Evolutionary conservation across 53 echinoderm and acorn worm genomes (phyloP).

Genomic region (Actinopyga echinites): DNA sequence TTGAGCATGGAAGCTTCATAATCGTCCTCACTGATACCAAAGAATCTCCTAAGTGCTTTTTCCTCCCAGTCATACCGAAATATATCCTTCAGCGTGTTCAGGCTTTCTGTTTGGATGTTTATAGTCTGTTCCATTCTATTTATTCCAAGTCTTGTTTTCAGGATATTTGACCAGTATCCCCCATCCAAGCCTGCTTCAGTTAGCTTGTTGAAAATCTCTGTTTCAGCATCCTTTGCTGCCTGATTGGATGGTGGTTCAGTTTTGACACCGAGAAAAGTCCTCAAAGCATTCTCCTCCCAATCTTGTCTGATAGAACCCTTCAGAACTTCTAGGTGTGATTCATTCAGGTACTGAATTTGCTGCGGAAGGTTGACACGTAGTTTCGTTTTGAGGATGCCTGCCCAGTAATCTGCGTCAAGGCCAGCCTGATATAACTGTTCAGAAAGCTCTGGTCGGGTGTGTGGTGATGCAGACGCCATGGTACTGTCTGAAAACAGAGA

Average conservation of each 20-base stretch:
- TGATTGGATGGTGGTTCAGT: neutral
- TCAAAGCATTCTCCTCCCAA: conserved; percentile 21
- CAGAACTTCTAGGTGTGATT: neutral
- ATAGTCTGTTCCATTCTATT: conserved; percentile 5
- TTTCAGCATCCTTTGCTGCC: neutral
- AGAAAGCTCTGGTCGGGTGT: conserved; percentile 11
- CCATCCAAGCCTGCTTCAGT: conserved; percentile 6
- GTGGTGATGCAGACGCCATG: neutral
- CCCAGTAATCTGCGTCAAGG: conserved; percentile 20
- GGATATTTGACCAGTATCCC: conserved; percentile 23
- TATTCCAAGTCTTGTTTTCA: conserved; percentile 27
- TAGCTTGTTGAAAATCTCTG: conserved; percentile 2
- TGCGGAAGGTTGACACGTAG: neutral
- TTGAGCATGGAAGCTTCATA: neutral
- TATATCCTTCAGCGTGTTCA: conserved; percentile 2
- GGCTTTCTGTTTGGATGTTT: neutral
- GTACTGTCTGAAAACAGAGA: neutral
- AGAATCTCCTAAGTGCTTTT: conserved; percentile 13
- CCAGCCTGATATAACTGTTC: conserved; percentile 18
- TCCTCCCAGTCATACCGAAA: conserved; percentile 25
- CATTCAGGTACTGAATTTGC: conserved; percentile 32
- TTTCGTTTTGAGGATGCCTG: conserved; percentile 7
- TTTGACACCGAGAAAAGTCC: neutral
- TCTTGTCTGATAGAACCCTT: neutral
- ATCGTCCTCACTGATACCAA: conserved; percentile 16